Percentiles rank a stretch among this genome's conserved stretches.
These are phyloP conservation scores for Siderastrea siderea DNA, from an alignment of 92 coral and sea anemone species.

Conservation along the genomic window DNA sequence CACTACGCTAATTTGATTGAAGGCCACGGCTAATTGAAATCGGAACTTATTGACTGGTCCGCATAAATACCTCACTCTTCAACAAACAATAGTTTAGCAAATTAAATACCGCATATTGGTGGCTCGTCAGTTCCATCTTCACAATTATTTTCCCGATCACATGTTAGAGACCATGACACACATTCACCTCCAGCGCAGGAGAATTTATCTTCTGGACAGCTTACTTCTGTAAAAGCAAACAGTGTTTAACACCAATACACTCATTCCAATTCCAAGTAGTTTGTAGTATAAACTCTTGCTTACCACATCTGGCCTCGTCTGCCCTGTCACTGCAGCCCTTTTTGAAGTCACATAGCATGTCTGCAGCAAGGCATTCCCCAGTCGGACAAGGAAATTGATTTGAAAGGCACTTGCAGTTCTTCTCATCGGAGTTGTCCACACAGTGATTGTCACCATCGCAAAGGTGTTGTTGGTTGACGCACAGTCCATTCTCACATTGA, in stretches of 20 bases:
- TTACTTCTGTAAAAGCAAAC: neutral
- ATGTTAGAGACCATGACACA: conserved; percentile 72
- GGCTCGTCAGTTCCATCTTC: conserved; percentile 89
- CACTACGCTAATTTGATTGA: too few relatives aligned
- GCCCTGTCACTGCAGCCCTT: conserved; percentile 55
- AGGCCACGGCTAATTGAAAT: too few relatives aligned
- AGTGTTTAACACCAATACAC: neutral
- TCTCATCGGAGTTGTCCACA: conserved; percentile 84
- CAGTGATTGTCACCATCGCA: conserved; percentile 90
- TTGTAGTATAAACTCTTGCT: neutral
- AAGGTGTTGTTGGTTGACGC: conserved; percentile 71
- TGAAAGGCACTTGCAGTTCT: conserved; percentile 62
- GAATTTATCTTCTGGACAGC: conserved; percentile 60
- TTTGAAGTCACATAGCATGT: conserved; percentile 49
- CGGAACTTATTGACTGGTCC: too few relatives aligned
- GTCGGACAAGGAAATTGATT: conserved; percentile 70
- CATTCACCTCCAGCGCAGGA: conserved; percentile 85
- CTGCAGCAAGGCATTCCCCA: conserved; percentile 67
- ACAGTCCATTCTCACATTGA: conserved; percentile 90
- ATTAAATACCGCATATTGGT: conserved; percentile 63
- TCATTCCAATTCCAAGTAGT: neutral
- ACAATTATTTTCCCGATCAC: conserved; percentile 70
- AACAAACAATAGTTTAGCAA: conserved; percentile 14
- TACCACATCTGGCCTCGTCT: conserved; percentile 73
- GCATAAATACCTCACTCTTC: conserved; percentile 29